Conservation (phyloP, 2,113 vertebrate species). For the Mormyrus iriodes region DNA sequence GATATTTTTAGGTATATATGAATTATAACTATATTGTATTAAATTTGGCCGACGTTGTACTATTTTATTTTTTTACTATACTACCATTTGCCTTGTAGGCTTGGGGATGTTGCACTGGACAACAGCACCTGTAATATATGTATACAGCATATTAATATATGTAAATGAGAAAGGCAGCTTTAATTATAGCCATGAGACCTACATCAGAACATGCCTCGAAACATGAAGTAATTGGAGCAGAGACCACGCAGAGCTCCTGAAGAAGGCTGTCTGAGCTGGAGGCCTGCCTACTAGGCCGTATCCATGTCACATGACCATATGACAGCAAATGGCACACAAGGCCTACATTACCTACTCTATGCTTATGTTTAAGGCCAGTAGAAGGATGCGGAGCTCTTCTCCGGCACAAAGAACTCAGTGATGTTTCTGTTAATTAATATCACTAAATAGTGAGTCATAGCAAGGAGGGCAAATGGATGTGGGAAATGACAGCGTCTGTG, state of each 20-base stretch:
- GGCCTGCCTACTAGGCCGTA: background rate
- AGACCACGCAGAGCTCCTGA: background rate
- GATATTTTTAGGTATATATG: background rate
- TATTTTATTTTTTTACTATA: background rate
- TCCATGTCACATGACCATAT: background rate
- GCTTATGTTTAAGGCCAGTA: background rate
- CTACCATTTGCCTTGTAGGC: background rate
- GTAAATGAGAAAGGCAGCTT: background rate
- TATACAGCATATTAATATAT: background rate
- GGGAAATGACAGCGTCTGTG: background rate
- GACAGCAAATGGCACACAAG: background rate
- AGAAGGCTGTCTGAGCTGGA: background rate
- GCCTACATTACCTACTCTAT: background rate
- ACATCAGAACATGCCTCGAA: background rate
- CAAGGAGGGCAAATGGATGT: background rate
- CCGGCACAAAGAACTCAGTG: background rate
- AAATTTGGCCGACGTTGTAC: background rate
- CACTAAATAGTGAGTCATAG: background rate
- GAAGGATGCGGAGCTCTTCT: background rate
- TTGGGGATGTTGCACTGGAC: background rate
- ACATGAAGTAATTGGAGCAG: background rate
- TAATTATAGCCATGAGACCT: background rate
- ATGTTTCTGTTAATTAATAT: background rate
- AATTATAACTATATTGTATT: background rate
- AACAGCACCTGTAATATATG: background rate